A percentile compares a stretch with the other conserved stretches of the same genome.
Evolutionary conservation across 2,113 vertebrate species (phyloP).

Genomic region (Pleuronectes platessa): DNA sequence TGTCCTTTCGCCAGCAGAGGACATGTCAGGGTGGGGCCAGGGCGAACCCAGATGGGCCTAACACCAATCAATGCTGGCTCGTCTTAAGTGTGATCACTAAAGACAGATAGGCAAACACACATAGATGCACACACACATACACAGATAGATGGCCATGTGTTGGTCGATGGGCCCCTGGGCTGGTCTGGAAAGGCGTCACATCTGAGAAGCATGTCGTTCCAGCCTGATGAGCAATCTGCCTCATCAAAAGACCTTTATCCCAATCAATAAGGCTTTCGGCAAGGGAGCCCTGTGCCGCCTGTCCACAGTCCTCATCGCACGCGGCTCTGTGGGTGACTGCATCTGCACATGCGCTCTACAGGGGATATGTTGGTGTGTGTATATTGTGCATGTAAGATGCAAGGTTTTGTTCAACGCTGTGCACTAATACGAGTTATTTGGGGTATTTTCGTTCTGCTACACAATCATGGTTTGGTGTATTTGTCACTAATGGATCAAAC

Average conservation of each 20-base stretch:
- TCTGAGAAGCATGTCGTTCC: conserved; percentile 81
- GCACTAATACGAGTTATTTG: conserved; percentile 14
- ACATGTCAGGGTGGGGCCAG: conserved; percentile 53
- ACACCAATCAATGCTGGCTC: conserved; percentile 71
- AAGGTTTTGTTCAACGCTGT: conserved; percentile 26
- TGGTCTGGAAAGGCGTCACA: conserved; percentile 77
- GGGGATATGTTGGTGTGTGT: conserved; percentile 42
- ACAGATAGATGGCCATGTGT: conserved; percentile 43
- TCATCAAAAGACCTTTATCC: conserved; percentile 82
- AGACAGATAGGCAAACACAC: conserved; percentile 54
- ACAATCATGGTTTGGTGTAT: conserved; percentile 3
- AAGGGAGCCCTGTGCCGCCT: conserved; percentile 57
- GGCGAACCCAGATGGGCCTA: conserved; percentile 51
- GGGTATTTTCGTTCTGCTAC: conserved; percentile 1
- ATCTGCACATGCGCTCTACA: conserved; percentile 28
- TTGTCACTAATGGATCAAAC: conserved; percentile 2
- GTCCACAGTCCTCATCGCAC: conserved; percentile 44
- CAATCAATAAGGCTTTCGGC: conserved; percentile 80
- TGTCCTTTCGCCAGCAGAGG: conserved; percentile 55
- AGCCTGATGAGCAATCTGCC: conserved; percentile 83
- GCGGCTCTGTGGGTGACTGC: conserved; percentile 1
- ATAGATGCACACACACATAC: conserved; percentile 35
- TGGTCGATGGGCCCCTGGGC: conserved; percentile 75
- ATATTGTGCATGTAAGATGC: conserved; percentile 36
- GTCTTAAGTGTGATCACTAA: conserved; percentile 69